Evolutionary conservation across 2,113 vertebrate genomes (phyloP).

Genomic region (Hassar affinis): DNA sequence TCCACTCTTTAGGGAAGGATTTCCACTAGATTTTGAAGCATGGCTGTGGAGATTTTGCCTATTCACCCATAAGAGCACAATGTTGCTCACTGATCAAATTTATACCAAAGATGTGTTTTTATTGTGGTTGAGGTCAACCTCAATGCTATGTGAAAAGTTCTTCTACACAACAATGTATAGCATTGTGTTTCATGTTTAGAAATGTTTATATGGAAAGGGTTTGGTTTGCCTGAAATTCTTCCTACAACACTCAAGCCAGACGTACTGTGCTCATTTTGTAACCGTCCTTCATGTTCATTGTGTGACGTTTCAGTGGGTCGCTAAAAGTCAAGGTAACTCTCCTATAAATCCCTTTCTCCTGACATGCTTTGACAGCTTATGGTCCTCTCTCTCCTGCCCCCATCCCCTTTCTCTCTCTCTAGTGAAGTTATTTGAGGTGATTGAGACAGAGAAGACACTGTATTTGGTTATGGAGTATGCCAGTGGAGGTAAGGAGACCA

Average conservation of each 20-base stretch:
- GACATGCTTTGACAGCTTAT: constrained; percentile 20
- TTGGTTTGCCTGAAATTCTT: neutral
- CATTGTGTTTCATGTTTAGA: neutral
- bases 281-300: neutral
- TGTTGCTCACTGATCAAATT: neutral
- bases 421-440: constrained; percentile 97
- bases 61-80: neutral
- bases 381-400: neutral
- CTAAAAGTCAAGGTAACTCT: neutral
- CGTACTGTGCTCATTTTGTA: neutral
- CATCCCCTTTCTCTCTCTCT: constrained; percentile 39
- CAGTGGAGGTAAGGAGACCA: constrained; percentile 80
- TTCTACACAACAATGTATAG: too few species aligned
- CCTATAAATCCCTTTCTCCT: neutral
- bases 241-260: neutral
- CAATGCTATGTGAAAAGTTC: too few species aligned
- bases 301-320: neutral
- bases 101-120: neutral
- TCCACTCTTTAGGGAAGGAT: neutral
- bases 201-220: neutral
- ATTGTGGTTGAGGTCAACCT: neutral
- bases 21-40: neutral
- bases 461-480: constrained; percentile 95
- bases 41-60: neutral
- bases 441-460: constrained; percentile 92